Evolutionary conservation across 2,113 vertebrate genomes (phyloP), one percentile per base, ranked within the genome.

Genomic region (Hemiprocne comata): DNA sequence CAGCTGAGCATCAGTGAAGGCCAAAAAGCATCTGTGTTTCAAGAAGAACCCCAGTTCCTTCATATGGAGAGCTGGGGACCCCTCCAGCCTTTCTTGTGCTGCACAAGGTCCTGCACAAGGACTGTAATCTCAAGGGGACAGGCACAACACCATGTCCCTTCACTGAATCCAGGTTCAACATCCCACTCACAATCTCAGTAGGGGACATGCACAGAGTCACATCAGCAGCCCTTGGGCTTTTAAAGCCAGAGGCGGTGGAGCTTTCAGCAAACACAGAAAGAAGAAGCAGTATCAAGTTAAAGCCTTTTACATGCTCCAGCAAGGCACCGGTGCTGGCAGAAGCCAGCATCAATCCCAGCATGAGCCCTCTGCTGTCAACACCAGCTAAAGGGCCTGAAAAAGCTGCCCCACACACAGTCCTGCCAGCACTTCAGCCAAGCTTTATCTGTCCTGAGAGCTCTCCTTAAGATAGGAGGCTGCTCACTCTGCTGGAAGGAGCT

Each of bases 391-490:
- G 92, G 66, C 31, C 79, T 16, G 8, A 12, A 3, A 87, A 94
- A 84, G 24, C 67, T 86, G 57, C 70, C 94, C 87, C 85, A 66
- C 2, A 0, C 53, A 46, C 16, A 70, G 93, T n/a, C 46, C 62
- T 90, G 79, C 74, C 79, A 90, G 46, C 65, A 25, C 64, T 84
- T 89, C n/a, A 85, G 77, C 85, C 85, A 86, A 53, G 83, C 48
- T 72, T 95, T 92, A 95, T 96, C 96, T 84, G 72, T 10, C 77
- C 92, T 62, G 48, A 92, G 95, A 94, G 10, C 54, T 51, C 36
- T 89, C 24, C 77, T 94, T 66, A 44, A 93, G 83, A 85, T 69
- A 81, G 23, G 42, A 64, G 18, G 25, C 20, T 79, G 17, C 28
- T 76, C 2, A 8, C 28, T 55, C 15, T 66, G 40, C 61, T 93